phyloP scores from a whole-genome alignment of 2,113 vertebrate genomes.

The Thalassoma bifasciatum region DNA sequence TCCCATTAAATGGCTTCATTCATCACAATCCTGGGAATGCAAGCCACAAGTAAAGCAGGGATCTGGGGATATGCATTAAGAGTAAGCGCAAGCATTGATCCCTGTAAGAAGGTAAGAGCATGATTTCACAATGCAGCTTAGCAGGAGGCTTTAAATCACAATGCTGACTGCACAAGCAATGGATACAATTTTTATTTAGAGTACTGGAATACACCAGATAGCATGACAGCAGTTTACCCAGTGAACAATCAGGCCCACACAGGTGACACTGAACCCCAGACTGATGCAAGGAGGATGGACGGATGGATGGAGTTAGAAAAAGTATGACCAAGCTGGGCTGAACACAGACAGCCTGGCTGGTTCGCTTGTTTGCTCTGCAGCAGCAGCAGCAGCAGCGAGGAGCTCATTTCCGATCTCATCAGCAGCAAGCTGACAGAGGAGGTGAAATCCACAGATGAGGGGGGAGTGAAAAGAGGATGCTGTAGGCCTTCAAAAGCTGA shows the following conservation, averaged over 20 bases:
- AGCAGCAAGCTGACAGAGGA: slow-evolving; percentile 3
- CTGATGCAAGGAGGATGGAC: neutral
- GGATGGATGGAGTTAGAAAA: neutral
- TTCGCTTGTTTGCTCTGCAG: slow-evolving; percentile 28
- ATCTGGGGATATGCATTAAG: slow-evolving; percentile 22
- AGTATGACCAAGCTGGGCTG: neutral
- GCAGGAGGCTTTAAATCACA: slow-evolving; percentile 9
- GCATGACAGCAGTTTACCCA: neutral
- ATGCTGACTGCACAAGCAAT: neutral
- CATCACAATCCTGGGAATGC: slow-evolving; percentile 20
- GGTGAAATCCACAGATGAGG: neutral
- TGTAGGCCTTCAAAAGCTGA: neutral
- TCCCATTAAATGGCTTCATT: slow-evolving; percentile 19
- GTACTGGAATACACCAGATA: neutral
- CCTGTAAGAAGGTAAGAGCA: slow-evolving; percentile 25
- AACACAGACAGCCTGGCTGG: neutral
- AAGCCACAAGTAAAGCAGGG: slow-evolving; percentile 11
- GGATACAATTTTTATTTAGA: neutral
- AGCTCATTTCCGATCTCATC: slow-evolving; percentile 4
- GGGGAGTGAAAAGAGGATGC: neutral
- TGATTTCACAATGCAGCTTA: slow-evolving; percentile 34
- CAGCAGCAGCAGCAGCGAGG: neutral
- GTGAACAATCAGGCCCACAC: neutral
- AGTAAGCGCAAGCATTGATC: slow-evolving; percentile 27
- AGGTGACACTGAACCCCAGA: slow-evolving; percentile 5